These are phyloP conservation scores for Drosophila siamana DNA, from an alignment of 2,888 invertebrate species.

Conservation along the genomic window DNA sequence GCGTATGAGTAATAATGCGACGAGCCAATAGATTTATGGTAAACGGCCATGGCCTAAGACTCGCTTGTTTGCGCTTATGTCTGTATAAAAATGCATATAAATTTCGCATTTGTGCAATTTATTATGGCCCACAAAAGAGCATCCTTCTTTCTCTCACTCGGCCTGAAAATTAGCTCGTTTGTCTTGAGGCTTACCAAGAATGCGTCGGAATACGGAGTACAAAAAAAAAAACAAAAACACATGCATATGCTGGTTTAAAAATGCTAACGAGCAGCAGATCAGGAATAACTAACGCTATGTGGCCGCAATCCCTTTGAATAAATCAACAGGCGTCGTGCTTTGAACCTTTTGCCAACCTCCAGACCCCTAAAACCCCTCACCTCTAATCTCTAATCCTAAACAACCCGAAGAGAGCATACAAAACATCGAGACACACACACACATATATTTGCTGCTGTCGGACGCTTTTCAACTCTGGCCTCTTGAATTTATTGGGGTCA, in stretches of 20 bases:
- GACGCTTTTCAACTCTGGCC: constrained; percentile 39
- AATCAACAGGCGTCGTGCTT: constrained; percentile 69
- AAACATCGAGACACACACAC: constrained; percentile 28
- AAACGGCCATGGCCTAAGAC: constrained; percentile 30
- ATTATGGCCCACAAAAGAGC: constrained; percentile 54
- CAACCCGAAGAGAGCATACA: constrained; percentile 20
- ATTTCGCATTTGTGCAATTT: constrained; percentile 69
- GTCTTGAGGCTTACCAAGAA: constrained; percentile 59
- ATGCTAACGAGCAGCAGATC: constrained; percentile 56
- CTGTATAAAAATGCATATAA: constrained; percentile 78
- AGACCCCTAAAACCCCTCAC: background rate
- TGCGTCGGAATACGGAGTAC: constrained; percentile 2
- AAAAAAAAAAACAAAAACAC: constrained; percentile 14
- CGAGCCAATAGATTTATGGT: constrained; percentile 69
- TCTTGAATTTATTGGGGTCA: constrained; percentile 70
- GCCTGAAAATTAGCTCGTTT: constrained; percentile 75
- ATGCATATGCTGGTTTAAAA: constrained; percentile 49
- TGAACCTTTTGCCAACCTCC: constrained; percentile 11
- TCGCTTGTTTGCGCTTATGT: constrained; percentile 55
- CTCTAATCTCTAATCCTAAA: background rate
- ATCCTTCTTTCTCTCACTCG: constrained; percentile 35
- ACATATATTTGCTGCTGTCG: constrained; percentile 7
- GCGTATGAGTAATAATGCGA: constrained; percentile 77
- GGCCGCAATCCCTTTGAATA: constrained; percentile 67
- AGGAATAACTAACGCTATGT: constrained; percentile 55